These are phyloP conservation scores for Gorsachius magnificus DNA, from an alignment of 2,797 vertebrate species.

Conservation along the genomic window DNA sequence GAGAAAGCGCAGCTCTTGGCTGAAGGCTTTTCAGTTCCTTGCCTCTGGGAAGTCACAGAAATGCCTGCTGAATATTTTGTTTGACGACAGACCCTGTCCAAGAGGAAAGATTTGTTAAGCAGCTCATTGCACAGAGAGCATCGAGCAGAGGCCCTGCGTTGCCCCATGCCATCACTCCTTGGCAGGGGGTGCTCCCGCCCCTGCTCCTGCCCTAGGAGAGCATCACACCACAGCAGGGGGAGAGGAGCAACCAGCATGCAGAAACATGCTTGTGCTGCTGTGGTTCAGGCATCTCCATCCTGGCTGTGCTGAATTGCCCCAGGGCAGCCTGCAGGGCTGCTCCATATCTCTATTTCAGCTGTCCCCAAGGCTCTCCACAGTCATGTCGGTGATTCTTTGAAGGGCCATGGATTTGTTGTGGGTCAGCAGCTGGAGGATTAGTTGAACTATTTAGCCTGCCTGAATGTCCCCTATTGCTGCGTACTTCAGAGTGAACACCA, in stretches of 20 bases:
- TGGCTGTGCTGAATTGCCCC: neutral
- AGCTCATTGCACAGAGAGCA: rapidly evolving
- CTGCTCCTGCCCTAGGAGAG: neutral
- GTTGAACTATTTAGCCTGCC: neutral
- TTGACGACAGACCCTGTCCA: neutral
- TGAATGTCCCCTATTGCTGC: neutral
- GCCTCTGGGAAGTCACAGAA: neutral
- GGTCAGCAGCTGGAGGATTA: slow-evolving; percentile 6
- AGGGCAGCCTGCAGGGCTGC: neutral
- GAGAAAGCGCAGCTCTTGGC: neutral
- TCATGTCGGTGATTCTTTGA: neutral
- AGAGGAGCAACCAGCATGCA: neutral
- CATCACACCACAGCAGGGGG: rapidly evolving
- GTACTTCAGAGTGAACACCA: neutral
- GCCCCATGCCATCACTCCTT: rapidly evolving
- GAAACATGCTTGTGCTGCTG: neutral
- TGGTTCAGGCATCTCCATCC: neutral
- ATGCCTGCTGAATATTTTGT: neutral
- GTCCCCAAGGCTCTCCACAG: neutral
- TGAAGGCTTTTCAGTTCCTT: neutral
- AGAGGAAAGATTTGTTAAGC: neutral
- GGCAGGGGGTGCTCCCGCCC: neutral
- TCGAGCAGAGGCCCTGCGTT: neutral
- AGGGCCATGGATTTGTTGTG: neutral
- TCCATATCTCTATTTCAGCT: neutral